These are phyloP conservation scores for Callorhinus ursinus DNA, from an alignment of 2,113 vertebrate genomes.

Conservation along the genomic window DNA sequence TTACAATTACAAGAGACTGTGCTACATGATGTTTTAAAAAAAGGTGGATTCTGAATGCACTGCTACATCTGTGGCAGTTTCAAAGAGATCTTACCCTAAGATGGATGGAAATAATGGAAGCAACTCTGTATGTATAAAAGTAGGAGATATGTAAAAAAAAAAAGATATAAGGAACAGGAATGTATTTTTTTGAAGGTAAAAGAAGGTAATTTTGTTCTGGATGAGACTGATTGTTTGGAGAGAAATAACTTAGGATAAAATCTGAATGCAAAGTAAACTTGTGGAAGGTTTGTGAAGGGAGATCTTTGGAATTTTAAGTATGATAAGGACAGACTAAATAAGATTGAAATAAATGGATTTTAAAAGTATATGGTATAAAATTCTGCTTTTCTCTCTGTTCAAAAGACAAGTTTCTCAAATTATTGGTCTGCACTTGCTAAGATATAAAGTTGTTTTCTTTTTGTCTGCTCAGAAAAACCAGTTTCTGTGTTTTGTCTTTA, in stretches of 20 bases:
- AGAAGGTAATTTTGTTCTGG: neutral
- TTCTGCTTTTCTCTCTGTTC: neutral
- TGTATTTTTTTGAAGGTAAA: neutral
- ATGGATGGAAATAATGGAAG: neutral
- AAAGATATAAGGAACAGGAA: neutral
- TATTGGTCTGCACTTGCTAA: neutral
- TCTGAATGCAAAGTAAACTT: neutral
- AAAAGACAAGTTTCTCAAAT: neutral
- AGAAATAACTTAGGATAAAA: neutral
- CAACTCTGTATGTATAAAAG: neutral
- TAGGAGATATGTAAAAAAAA: neutral
- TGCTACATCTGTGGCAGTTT: neutral
- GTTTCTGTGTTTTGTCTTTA: neutral
- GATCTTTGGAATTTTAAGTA: neutral
- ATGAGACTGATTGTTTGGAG: neutral
- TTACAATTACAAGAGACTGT: neutral
- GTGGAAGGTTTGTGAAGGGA: neutral
- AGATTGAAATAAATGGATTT: neutral
- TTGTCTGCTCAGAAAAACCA: neutral
- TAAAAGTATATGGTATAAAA: neutral
- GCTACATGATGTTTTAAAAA: neutral
- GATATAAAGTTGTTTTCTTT: neutral
- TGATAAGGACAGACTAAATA: neutral
- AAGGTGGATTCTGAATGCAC: neutral
- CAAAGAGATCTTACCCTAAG: neutral